Percentiles rank a stretch among this genome's conserved stretches.
These are phyloP conservation scores for Talpa occidentalis DNA, from an alignment of 2,113 vertebrate genomes.

Conservation along the genomic window DNA sequence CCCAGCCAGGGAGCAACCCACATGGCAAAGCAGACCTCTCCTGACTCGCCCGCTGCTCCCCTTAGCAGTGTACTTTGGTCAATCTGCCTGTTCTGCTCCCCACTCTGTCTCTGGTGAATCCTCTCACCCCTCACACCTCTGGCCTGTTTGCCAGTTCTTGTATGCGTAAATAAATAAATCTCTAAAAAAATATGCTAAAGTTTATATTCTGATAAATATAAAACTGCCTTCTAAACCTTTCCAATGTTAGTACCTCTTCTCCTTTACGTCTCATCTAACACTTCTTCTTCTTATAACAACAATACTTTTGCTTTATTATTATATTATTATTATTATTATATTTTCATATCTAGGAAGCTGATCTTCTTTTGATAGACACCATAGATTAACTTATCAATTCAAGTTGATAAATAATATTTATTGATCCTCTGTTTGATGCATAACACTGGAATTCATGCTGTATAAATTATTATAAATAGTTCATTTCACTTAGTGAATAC, in stretches of 20 bases:
- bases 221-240: accelerated
- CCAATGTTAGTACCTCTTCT: accelerated
- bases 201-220: too few species aligned
- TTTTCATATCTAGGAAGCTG: background rate
- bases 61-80: too few species aligned
- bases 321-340: background rate
- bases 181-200: too few species aligned
- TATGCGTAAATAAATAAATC: too few species aligned
- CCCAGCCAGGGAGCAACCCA: too few species aligned
- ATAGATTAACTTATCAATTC: background rate
- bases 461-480: background rate
- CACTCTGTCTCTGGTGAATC: too few species aligned
- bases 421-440: background rate
- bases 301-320: background rate
- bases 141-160: too few species aligned
- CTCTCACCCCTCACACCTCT: too few species aligned
- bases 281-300: background rate
- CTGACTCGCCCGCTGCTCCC: too few species aligned
- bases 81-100: too few species aligned
- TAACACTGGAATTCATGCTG: background rate
- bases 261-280: background rate
- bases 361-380: background rate
- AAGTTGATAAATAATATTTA: background rate
- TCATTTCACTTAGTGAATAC: background rate
- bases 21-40: too few species aligned